A percentile compares a stretch with the other conserved stretches of the same genome.
Conservation (phyloP, 2,888 invertebrate genomes). For the Drosophila silvestris region DNA sequence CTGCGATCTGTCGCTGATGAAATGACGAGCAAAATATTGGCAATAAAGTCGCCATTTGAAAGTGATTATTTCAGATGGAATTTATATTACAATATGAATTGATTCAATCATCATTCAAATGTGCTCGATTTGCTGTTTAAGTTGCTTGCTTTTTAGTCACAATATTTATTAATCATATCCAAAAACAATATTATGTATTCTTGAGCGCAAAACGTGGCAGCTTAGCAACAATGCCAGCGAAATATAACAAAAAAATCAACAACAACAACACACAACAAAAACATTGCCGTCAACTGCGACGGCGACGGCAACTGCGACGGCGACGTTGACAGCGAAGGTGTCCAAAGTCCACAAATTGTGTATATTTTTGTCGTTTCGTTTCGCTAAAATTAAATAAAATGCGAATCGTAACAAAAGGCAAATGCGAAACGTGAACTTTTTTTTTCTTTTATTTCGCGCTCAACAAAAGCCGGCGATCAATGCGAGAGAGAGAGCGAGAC, state of each 20-base stretch:
- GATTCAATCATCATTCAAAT: background rate
- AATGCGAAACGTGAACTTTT: constrained; percentile 65
- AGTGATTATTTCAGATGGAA: background rate
- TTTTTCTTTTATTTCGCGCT: constrained; percentile 17
- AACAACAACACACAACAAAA: constrained; percentile 44
- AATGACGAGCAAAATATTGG: background rate
- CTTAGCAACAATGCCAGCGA: constrained; percentile 34
- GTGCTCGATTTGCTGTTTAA: background rate
- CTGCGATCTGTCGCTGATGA: background rate
- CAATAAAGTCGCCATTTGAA: background rate
- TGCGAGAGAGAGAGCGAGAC: constrained; percentile 6
- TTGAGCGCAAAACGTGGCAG: constrained; percentile 67
- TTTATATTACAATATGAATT: background rate
- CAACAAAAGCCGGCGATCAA: constrained; percentile 54
- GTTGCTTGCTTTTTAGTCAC: background rate
- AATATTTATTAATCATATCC: constrained; percentile 29
- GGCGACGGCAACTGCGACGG: background rate
- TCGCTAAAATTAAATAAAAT: constrained; percentile 78
- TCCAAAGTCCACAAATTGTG: constrained; percentile 70
- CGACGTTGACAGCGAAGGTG: constrained; percentile 33
- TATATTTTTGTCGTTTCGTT: constrained; percentile 49
- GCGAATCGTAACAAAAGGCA: constrained; percentile 53
- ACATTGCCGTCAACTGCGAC: constrained; percentile 15
- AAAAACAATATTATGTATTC: constrained; percentile 8
- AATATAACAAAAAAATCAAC: constrained; percentile 21